A percentile compares a stretch with the other conserved stretches of the same genome.
Evolutionary conservation across 2,113 vertebrate genomes (phyloP).

Genomic region (Clarias gariepinus): DNA sequence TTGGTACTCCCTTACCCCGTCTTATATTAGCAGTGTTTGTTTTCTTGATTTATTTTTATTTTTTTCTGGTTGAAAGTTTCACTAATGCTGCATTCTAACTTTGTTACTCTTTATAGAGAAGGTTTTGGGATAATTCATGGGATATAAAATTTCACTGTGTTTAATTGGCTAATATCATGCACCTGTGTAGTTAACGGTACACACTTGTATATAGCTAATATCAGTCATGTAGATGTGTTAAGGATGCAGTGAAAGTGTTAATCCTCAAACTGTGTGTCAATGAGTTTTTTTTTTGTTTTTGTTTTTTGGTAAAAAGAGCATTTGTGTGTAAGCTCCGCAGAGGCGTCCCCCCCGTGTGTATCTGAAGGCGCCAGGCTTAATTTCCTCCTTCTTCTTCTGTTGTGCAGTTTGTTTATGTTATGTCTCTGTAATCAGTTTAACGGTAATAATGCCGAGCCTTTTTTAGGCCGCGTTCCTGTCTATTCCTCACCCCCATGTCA

Average conservation of each 20-base stretch:
- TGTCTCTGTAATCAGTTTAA: neutral
- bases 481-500: neutral
- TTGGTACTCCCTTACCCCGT: neutral
- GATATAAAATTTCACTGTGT: too few relatives aligned
- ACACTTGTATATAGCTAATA: neutral
- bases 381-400: neutral
- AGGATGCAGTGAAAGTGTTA: neutral
- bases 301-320: neutral
- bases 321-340: neutral
- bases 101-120: too few relatives aligned
- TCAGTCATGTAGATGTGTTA: neutral
- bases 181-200: neutral
- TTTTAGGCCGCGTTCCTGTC: conserved; percentile 9
- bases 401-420: neutral
- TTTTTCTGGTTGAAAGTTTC: too few relatives aligned
- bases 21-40: neutral
- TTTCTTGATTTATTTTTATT: neutral
- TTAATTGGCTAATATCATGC: too few relatives aligned
- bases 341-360: neutral
- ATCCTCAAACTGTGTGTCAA: neutral
- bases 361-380: neutral
- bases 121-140: too few relatives aligned
- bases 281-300: too few relatives aligned
- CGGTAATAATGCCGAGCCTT: neutral
- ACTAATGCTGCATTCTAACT: too few relatives aligned